phyloP scores from a whole-genome alignment of 2,797 vertebrate genomes.

The Borostomias antarcticus region DNA sequence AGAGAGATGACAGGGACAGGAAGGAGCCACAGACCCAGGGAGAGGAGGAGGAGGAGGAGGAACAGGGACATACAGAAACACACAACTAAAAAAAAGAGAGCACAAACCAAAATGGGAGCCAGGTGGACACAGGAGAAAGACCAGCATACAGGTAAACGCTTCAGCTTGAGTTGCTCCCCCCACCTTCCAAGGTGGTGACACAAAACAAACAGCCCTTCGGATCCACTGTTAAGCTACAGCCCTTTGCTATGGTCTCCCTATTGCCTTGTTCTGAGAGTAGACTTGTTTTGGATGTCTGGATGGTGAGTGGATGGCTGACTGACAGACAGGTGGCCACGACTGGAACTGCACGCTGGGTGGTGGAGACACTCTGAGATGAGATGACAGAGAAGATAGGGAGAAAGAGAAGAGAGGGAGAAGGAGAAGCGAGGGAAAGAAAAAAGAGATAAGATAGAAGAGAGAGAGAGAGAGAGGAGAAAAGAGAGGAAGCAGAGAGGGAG shows the following conservation, averaged over 20 bases:
- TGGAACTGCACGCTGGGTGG: constrained; percentile 52
- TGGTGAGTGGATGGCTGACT: constrained; percentile 44
- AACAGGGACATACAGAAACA: constrained; percentile 3
- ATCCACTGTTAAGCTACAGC: not conserved
- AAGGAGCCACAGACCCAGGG: constrained; percentile 6
- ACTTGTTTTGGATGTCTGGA: not conserved
- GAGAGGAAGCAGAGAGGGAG: constrained; percentile 5
- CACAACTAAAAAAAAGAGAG: constrained; percentile 11
- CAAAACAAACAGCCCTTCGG: not conserved
- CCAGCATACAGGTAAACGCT: constrained; percentile 60
- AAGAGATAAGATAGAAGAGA: constrained; percentile 7
- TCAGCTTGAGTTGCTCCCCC: constrained; percentile 11
- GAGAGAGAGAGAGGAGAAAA: constrained; percentile 6
- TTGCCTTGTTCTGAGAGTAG: not conserved
- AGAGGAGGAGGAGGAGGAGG: constrained; percentile 23
- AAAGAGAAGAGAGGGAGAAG: constrained; percentile 74
- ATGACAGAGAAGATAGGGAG: not conserved
- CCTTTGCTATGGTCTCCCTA: not conserved
- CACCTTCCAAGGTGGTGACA: not conserved
- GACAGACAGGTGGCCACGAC: constrained; percentile 62
- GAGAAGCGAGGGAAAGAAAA: constrained; percentile 20
- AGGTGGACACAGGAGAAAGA: constrained; percentile 24
- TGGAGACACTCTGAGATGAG: constrained; percentile 39
- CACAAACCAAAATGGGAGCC: constrained; percentile 4
- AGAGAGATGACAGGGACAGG: constrained; percentile 24